Base-by-base conservation (phyloP, 2,888 invertebrate species). In the Leptopilina drosophilae region DNA sequence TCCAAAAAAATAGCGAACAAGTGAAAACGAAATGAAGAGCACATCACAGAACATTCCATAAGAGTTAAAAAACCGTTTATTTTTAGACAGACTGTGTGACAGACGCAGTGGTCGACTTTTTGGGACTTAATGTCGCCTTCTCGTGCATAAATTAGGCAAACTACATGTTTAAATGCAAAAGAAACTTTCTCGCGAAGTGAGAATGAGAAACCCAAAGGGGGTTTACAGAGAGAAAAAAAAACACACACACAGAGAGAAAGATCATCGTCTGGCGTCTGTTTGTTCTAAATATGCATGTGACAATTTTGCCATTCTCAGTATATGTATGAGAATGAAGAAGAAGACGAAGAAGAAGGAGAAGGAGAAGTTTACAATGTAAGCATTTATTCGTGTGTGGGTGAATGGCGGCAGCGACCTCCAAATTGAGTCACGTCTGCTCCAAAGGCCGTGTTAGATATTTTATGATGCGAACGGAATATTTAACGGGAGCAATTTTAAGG, bases 51-150 rank as follows among this genome's bases (percentile, higher is more conserved):
- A 7, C 42, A 42, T 42, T 42, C 8, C 42, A 42, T 59, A 8
- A 59, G n/a, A 62, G 62, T 62, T 62, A 20, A 62, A 62, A 62
- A 62, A 0, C 9, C 33, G 33, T n/a, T 42, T 66, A 66, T 66
- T 66, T 79, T 76, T 78, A 77, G 78, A 79, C 79, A 66, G 78
- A 78, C 76, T 46, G 76, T 69, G 69, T 53, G 76, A 77, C 76
- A 67, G 66, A 53, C 49, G 56, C 64, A 78, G 78, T 78, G 53
- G 78, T 66, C 65, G 66, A 33, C 64, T 77, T 33, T 33, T 73
- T 11, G 66, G 56, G 53, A 77, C 77, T 62, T 53, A 77, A 42
- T 77, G 66, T 66, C 42, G 53, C 56, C 77, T 49, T 20, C 64
- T 15, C 66, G 64, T 46, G 77, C 77, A 77, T 77, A 66, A 77